Conservation (phyloP, 2,888 invertebrate genomes). For the Thalpophila matura region DNA sequence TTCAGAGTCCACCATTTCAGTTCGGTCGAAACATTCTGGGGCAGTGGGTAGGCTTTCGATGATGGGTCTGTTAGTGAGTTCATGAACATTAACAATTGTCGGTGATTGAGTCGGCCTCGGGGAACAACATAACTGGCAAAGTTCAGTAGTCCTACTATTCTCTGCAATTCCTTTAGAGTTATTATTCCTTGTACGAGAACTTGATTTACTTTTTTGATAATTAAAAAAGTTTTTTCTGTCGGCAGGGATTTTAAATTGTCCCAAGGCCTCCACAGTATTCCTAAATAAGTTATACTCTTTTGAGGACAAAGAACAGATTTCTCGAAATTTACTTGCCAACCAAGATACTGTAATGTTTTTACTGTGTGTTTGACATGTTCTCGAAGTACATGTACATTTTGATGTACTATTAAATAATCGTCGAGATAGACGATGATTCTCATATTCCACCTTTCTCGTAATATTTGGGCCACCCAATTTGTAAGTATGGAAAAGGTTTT, state of each 20-base stretch:
- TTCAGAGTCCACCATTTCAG: conserved; percentile 53
- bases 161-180: too few relatives aligned
- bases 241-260: conserved; percentile 16
- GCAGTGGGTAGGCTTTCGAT: not conserved
- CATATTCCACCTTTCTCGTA: conserved; percentile 1
- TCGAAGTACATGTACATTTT: conserved; percentile 6
- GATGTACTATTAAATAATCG: conserved; percentile 15
- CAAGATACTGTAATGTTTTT: conserved; percentile 6
- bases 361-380: conserved; percentile 27
- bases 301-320: conserved; percentile 46
- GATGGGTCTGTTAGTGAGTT: conserved; percentile 19
- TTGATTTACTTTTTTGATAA: conserved; percentile 30
- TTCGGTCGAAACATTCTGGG: conserved; percentile 16
- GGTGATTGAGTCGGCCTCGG: not conserved
- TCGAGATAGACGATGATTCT: conserved; percentile 9
- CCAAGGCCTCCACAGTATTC: conserved; percentile 48
- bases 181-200: too few relatives aligned
- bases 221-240: conserved; percentile 22
- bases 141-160: not conserved
- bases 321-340: conserved; percentile 26
- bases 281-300: conserved; percentile 35
- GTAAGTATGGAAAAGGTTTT: too few relatives aligned
- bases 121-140: conserved; percentile 4
- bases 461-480: conserved; percentile 1
- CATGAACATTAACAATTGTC: conserved; percentile 27